Conservation (phyloP, 35 echinoderm and acorn worm species). For the Patiria miniata region DNA sequence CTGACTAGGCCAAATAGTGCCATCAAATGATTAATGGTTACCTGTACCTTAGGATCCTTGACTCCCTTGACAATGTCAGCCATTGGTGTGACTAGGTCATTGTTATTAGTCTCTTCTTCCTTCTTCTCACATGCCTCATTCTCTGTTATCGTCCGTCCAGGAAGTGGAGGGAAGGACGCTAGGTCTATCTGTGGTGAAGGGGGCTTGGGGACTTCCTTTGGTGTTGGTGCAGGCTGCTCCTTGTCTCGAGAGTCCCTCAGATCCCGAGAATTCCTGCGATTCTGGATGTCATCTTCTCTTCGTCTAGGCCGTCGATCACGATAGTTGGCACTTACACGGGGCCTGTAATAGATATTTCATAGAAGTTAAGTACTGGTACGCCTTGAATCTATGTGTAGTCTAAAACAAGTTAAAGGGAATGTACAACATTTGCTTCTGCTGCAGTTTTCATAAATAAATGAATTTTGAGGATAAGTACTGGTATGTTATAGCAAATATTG, state of each 20-base stretch:
- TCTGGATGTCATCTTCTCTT: conserved; percentile 14
- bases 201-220: conserved; percentile 49
- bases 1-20: too few relatives aligned
- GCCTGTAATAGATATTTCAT: not conserved
- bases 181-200: conserved; percentile 79
- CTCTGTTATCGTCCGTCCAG: conserved; percentile 57
- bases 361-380: too few relatives aligned
- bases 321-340: not conserved
- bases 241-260: conserved; percentile 1
- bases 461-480: too few relatives aligned
- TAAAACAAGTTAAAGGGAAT: too few relatives aligned
- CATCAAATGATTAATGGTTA: not conserved
- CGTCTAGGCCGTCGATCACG: not conserved
- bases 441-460: too few relatives aligned
- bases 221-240: not conserved
- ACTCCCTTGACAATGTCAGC: conserved; percentile 91
- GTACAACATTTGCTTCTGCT: too few relatives aligned
- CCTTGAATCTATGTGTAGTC: too few relatives aligned
- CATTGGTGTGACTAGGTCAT: conserved; percentile 72
- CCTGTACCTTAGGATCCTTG: conserved; percentile 83
- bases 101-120: conserved; percentile 68
- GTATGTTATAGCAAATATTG: too few relatives aligned
- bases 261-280: conserved; percentile 33
- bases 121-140: conserved; percentile 49
- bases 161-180: conserved; percentile 80